Evolutionary conservation across 2,888 invertebrate species (phyloP), one percentile per base, ranked within the genome.

Genomic region (Leptinotarsa haldemani): DNA sequence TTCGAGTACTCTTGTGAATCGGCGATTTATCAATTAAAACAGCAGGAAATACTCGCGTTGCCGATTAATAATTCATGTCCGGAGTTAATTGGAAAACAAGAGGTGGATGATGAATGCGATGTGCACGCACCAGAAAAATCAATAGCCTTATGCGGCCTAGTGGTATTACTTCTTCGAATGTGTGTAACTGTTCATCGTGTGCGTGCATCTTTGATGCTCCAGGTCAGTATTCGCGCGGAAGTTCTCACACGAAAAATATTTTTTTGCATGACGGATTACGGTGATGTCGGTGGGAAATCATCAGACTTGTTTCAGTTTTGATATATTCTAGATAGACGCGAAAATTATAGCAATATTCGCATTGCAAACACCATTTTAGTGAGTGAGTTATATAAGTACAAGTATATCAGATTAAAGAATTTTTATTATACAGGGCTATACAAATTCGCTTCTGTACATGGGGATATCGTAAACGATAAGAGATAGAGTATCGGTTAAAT

Each of bases 61-160:
- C 15, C 50, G 56, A 74, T 74, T 70, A 74, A 75, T 75, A 72
- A 75, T 75, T 72, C 75, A 75, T 75, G 67, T 56, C 40, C 16
- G 15, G 40, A 67, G 70, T 75, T 75, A 75, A 75, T 74, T 75
- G 75, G 70, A 72, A 72, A 72, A 75, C 71, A 75, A 69, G 71
- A 71, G 58, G 50, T 63, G 69, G 53, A 73, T 74, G 77, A 77
- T 74, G 73, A 61, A 75, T 72, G 67, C 52, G 58, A 58, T 63
- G 66, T 58, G 74, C 68, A 69, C 70, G 65, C 63, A 52, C 71
- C 30, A 72, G 74, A 77, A 71, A 75, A 77, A 74, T 71, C 73
- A 65, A 73, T 69, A 73, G 69, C 71, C 71, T 74, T 69, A 58
- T 65, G 69, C 65, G 73, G 71, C 58, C 69, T 69, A 71, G 52